Percentiles rank a stretch among this genome's conserved stretches.
These are phyloP conservation scores for Pseudochirops cupreus DNA, from an alignment of 2,797 vertebrate genomes.

Conservation along the genomic window DNA sequence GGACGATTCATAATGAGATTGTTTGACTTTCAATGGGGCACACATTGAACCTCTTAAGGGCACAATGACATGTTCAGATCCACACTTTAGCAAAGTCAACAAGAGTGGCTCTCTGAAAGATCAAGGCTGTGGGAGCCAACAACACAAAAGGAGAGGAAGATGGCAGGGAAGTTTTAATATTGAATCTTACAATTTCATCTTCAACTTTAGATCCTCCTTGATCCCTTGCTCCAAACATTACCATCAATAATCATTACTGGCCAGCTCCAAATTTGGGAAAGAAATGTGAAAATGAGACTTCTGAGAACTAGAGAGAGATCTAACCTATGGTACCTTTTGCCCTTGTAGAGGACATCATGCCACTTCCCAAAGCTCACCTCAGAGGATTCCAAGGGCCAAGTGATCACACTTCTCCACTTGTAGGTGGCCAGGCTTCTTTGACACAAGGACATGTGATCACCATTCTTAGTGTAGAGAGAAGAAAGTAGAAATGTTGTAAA, in stretches of 20 bases:
- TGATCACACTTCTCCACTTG: background rate
- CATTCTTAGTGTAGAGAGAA: background rate
- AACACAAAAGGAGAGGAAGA: background rate
- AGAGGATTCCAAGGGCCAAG: background rate
- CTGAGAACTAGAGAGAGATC: background rate
- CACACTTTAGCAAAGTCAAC: background rate
- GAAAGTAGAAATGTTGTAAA: background rate
- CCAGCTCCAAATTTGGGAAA: background rate
- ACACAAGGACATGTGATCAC: background rate
- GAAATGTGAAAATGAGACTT: background rate
- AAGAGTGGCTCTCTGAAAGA: background rate
- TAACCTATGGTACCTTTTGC: background rate
- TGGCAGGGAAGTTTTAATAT: background rate
- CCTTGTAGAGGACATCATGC: background rate
- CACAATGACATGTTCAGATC: background rate
- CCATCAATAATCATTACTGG: background rate
- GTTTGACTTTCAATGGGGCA: background rate
- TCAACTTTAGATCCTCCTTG: background rate
- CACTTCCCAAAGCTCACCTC: background rate
- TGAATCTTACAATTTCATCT: background rate
- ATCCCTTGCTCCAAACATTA: background rate
- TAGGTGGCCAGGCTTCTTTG: background rate
- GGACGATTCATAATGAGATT: background rate
- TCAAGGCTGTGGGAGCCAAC: background rate
- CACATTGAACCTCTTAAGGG: background rate